Evolutionary conservation across 2,113 vertebrate species (phyloP).

Genomic region (Zosterops japonicus): DNA sequence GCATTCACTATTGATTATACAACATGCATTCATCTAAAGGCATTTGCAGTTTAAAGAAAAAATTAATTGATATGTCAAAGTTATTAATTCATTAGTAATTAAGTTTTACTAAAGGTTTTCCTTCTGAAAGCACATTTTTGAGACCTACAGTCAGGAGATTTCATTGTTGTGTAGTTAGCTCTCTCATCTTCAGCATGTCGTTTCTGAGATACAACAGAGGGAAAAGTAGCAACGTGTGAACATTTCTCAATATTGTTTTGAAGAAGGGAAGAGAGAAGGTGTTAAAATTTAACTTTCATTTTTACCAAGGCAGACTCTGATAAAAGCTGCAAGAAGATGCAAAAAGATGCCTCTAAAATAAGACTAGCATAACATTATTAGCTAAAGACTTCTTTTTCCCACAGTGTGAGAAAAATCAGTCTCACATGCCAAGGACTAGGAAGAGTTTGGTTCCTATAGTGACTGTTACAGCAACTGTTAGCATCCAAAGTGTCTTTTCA

Average conservation of each 20-base stretch:
- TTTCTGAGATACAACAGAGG: not conserved
- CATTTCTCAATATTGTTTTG: not conserved
- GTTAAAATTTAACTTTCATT: constrained; percentile 13
- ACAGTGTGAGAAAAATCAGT: constrained; percentile 31
- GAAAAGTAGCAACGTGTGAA: not conserved
- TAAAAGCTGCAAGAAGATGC: constrained; percentile 13
- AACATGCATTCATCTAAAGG: not conserved
- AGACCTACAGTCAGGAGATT: not conserved
- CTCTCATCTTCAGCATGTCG: not conserved
- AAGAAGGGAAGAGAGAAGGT: not conserved
- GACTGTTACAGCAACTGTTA: not conserved
- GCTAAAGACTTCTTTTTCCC: not conserved
- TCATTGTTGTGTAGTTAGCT: not conserved
- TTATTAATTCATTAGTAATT: not conserved
- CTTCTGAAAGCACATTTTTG: not conserved
- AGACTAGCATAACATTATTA: constrained; percentile 39
- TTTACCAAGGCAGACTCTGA: not conserved
- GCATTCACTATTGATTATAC: not conserved
- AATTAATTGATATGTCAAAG: not conserved
- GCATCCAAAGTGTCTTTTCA: not conserved
- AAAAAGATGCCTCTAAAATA: constrained; percentile 31
- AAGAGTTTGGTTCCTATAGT: constrained; percentile 54
- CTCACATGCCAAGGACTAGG: not conserved
- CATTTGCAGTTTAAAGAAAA: not conserved
- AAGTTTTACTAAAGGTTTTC: not conserved